Evolutionary conservation across 2,797 vertebrate species (phyloP), one percentile per base, ranked within the genome.

Genomic region (Muscicapa comitata): DNA sequence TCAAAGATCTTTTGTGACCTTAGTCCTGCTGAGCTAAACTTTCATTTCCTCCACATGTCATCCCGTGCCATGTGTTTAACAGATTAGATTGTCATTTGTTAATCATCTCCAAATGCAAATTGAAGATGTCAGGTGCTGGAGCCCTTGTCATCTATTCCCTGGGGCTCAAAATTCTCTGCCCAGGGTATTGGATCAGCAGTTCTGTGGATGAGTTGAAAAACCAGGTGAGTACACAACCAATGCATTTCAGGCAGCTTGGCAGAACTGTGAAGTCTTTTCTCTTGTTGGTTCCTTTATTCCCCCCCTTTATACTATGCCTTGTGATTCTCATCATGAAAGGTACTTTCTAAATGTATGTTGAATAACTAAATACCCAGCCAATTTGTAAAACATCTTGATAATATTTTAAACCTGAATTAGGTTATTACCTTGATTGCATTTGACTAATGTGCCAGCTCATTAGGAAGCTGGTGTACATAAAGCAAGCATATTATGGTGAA

Each of bases 401-500:
- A 40, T 85, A 81, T 94, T 80, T 96, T 81, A 95, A 87, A 77
- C 66, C 71, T 79, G 61, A 94, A 74, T 93, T 94, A 74, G 82
- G 74, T 81, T 74, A 80, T 93, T 96, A 76, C 77, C 70, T 87
- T 95, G 79, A 96, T 95, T 95, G 28, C 89, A 67, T 88, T 88
- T 96, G 77, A 94, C 79, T 96, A 93, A 96, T 93, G 57, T 86
- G 80, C 84, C 77, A 94, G 61, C 86, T 88, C 87, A 80, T 96
- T 94, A 96, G 86, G 71, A 86, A 77, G 33, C 85, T 65, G 50
- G 57, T 8, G 24, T 75, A 93, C 43, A 31, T 70, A 89, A 78
- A 89, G 81, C 51, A 90, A 90, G 71, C 31, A 35, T 58, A 79
- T 88, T 53, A 84, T 55, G 38, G 72, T 54, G 62, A 93, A 85